Evolutionary conservation across 2,113 vertebrate species (phyloP).

Genomic region (Dipodomys ordii): DNA sequence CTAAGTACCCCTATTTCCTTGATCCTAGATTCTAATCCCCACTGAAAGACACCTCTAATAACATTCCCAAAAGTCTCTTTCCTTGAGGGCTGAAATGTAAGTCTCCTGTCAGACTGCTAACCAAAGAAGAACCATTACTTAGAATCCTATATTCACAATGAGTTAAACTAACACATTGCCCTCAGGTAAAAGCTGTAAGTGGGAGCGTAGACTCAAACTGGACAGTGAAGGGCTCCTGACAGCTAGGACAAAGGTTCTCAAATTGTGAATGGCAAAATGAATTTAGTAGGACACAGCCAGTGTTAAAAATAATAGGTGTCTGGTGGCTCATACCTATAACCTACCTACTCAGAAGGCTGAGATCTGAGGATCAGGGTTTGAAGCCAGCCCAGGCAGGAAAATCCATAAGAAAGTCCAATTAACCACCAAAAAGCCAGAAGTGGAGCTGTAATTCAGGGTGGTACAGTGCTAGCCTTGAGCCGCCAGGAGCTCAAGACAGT

Average conservation of each 20-base stretch:
- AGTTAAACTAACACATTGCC: neutral
- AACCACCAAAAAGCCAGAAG: too few relatives aligned
- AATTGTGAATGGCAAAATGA: neutral
- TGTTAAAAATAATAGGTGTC: neutral
- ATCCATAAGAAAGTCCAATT: too few relatives aligned
- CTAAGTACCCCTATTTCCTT: neutral
- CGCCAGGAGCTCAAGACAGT: too few relatives aligned
- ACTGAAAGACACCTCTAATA: neutral
- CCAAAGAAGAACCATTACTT: neutral
- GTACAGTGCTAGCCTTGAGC: too few relatives aligned
- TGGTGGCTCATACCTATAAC: too few relatives aligned
- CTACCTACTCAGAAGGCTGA: too few relatives aligned
- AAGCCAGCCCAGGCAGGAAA: too few relatives aligned
- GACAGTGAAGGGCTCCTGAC: neutral
- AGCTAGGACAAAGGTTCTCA: neutral
- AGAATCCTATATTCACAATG: neutral
- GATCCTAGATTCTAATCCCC: neutral
- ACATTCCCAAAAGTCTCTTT: neutral
- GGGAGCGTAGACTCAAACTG: neutral
- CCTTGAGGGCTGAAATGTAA: conserved; percentile 10
- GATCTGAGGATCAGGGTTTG: too few relatives aligned
- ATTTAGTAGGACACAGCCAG: neutral
- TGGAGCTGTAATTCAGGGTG: too few relatives aligned
- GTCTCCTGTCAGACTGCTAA: neutral
- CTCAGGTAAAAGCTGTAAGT: neutral